phyloP scores from a whole-genome alignment of 1,140 invertebrate species.

The Lordiphosa collinella region DNA sequence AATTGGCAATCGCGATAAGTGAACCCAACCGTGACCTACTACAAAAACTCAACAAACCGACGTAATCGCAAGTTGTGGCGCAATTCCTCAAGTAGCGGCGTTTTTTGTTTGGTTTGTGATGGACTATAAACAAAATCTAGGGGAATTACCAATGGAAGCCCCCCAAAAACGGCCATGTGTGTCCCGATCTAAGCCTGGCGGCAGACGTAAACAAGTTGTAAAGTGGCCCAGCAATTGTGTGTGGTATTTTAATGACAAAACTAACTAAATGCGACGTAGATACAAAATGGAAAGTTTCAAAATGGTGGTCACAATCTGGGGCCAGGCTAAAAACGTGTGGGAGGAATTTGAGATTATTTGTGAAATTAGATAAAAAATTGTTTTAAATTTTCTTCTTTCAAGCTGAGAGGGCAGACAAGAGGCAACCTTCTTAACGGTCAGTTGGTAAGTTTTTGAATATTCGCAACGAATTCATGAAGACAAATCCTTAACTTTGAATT shows the following conservation, averaged over 20 bases:
- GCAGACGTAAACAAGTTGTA: conserved; percentile 46
- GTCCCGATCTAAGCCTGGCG: conserved; percentile 42
- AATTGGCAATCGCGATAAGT: conserved; percentile 18
- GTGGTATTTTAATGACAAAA: neutral
- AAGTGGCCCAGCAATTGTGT: conserved; percentile 16
- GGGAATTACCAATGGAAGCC: conserved; percentile 7
- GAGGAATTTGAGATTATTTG: too few relatives aligned
- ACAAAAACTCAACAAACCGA: conserved; percentile 22
- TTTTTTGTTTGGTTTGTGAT: conserved; percentile 41
- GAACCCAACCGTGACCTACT: conserved; percentile 65
- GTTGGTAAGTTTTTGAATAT: too few relatives aligned
- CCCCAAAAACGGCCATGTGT: neutral
- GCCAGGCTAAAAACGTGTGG: too few relatives aligned
- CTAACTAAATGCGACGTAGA: neutral
- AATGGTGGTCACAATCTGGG: conserved; percentile 18
- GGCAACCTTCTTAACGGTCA: too few relatives aligned
- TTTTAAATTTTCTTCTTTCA: too few relatives aligned
- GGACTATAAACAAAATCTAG: conserved; percentile 25
- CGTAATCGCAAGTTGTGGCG: conserved; percentile 49
- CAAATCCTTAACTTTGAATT: too few relatives aligned
- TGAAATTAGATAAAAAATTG: too few relatives aligned
- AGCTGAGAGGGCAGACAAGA: too few relatives aligned
- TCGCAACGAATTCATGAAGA: too few relatives aligned
- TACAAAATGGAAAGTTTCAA: neutral
- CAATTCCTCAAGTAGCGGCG: conserved; percentile 58